These are phyloP conservation scores for Ornithoptera priamus DNA, from an alignment of 2,888 invertebrate genomes.

Conservation along the genomic window DNA sequence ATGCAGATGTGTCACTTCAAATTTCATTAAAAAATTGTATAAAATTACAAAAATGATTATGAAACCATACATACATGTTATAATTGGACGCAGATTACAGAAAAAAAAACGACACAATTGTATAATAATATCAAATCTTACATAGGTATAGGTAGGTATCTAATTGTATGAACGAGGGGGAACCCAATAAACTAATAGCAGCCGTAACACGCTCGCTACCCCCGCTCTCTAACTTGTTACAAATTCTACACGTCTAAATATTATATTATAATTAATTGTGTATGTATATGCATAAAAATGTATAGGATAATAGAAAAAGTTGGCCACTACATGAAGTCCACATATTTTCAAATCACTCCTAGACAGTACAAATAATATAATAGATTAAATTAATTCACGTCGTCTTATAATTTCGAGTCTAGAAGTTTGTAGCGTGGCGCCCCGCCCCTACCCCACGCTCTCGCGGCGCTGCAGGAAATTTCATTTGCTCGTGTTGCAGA, in stretches of 20 bases:
- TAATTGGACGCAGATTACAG: slow-evolving; percentile 57
- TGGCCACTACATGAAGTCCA: slow-evolving; percentile 59
- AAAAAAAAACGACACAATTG: slow-evolving; percentile 63
- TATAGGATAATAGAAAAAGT: slow-evolving; percentile 72
- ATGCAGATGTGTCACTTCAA: slow-evolving; percentile 67
- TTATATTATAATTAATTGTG: slow-evolving; percentile 59
- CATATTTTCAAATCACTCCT: slow-evolving; percentile 23
- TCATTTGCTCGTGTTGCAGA: slow-evolving; percentile 58
- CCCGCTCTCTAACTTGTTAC: slow-evolving; percentile 63
- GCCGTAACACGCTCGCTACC: slow-evolving; percentile 48
- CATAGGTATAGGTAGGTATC: slow-evolving; percentile 46
- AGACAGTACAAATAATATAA: slow-evolving; percentile 9
- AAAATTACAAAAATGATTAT: slow-evolving; percentile 77
- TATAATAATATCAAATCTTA: slow-evolving; percentile 75
- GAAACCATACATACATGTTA: slow-evolving; percentile 65
- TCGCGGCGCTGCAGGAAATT: slow-evolving; percentile 36
- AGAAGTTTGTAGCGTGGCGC: slow-evolving; percentile 39
- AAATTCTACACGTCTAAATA: slow-evolving; percentile 70
- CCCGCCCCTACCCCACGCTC: slow-evolving; percentile 15
- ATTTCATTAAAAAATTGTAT: slow-evolving; percentile 75
- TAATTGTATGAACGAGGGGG: slow-evolving; percentile 62
- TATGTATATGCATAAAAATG: slow-evolving; percentile 75
- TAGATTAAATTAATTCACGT: slow-evolving; percentile 24
- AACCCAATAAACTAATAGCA: slow-evolving; percentile 58
- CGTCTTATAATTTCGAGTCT: slow-evolving; percentile 38